Base-by-base conservation (phyloP, 1,140 invertebrate genomes). In the Camponotus pennsylvanicus region DNA sequence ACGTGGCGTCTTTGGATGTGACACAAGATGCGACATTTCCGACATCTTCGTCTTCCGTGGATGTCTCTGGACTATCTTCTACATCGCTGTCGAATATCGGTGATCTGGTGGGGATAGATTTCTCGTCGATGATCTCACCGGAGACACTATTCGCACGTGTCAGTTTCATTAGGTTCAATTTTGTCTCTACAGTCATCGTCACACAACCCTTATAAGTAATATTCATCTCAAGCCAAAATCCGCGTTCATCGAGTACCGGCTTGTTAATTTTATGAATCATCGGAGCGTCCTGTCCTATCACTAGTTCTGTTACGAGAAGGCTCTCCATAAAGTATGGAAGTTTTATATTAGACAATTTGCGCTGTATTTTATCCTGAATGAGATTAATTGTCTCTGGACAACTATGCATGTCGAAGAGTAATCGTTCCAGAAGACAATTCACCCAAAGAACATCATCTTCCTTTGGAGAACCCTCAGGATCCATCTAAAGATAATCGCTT, bases 151-250 rank as follows among this genome's bases (percentile, higher is more conserved):
- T 90, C 37, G 63, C 34, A 80, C 93, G 94, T 85, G 97, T 97
- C 9, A 99, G 95, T 92, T 98, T 99, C 96, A 99, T 97, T 55
- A 99, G 95, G 95, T 99, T 99, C 40, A 99, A 95, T 94, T 99
- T 98, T 0, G 99, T 99, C 92, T 98, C 98, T n/a, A 99, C 96
- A 1, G 98, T 98, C 96, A 99, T 97, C 78, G 97, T 96, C 42
- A 98, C 97, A 70, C 97, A 96, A 49, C 99, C 99, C 90, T 98
- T 97, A 95, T 99, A 99, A 11, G 97, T 97, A 61, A 99, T 95
- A 92, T 99, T 98, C 15, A 99, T 95, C 95, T 99, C 98, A 4
- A 99, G 95, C 99, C 99, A 99, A 27, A 99, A 95, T 4, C 99
- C 99, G 88, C 97, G 96, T 83, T 98, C 97, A 95, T 99, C 98